phyloP scores from a whole-genome alignment of 2,888 invertebrate species.

The Entomobrya multifasciata region DNA sequence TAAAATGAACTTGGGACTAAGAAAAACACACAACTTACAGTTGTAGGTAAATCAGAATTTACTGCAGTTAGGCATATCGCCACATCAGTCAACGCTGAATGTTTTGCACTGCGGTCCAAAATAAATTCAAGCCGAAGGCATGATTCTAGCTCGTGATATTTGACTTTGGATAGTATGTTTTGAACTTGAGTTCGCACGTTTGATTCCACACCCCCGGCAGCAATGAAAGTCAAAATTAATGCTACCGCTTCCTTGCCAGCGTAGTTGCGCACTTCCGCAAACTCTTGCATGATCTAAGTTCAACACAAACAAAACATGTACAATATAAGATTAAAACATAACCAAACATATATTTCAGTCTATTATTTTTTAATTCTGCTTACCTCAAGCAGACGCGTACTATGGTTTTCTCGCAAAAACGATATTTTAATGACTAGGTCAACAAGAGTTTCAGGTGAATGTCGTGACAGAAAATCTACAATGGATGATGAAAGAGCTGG shows the following conservation, averaged over 20 bases:
- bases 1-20: neutral
- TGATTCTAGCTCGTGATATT: slow-evolving; percentile 37
- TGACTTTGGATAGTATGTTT: slow-evolving; percentile 72
- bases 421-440: slow-evolving; percentile 75
- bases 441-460: slow-evolving; percentile 74
- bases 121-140: slow-evolving; percentile 63
- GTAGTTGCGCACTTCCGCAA: slow-evolving; percentile 63
- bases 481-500: slow-evolving; percentile 75
- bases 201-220: slow-evolving; percentile 74
- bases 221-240: slow-evolving; percentile 76
- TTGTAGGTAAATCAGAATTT: slow-evolving; percentile 69
- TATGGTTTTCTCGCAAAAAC: slow-evolving; percentile 77
- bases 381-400: slow-evolving; percentile 75
- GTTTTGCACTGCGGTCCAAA: slow-evolving; percentile 62
- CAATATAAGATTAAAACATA: too few species aligned
- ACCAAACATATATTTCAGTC: neutral
- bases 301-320: slow-evolving; percentile 4
- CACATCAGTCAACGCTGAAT: slow-evolving; percentile 75
- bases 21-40: slow-evolving; percentile 47
- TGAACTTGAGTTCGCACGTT: slow-evolving; percentile 72
- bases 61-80: slow-evolving; percentile 76
- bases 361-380: neutral
- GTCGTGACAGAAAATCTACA: slow-evolving; percentile 75
- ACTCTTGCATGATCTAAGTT: slow-evolving; percentile 73
- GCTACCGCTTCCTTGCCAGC: slow-evolving; percentile 74